A percentile compares a stretch with the other conserved stretches of the same genome.
These are phyloP conservation scores for Frankliniella intonsa DNA, from an alignment of 2,888 invertebrate genomes.

Conservation along the genomic window DNA sequence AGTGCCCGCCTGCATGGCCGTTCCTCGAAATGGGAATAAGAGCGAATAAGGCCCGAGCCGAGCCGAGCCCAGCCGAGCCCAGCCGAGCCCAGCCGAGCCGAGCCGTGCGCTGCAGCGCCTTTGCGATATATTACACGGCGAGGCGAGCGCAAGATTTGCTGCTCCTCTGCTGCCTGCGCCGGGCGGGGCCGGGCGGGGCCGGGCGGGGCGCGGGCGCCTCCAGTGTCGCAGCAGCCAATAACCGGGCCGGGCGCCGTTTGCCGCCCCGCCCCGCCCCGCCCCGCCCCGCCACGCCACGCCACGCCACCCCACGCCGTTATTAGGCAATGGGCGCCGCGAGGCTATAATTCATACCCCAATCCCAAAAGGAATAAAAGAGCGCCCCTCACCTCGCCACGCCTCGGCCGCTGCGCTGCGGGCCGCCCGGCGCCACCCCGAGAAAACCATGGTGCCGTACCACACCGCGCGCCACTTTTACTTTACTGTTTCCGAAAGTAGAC, in stretches of 20 bases:
- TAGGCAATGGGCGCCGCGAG: not conserved
- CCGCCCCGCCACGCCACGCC: not conserved
- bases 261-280: not conserved
- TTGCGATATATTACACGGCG: no score
- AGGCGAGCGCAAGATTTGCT: no score
- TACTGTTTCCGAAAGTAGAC: conserved; percentile 26
- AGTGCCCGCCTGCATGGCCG: not conserved
- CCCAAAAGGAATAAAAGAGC: not conserved
- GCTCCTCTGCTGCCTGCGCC: no score
- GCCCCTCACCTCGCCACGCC: not conserved
- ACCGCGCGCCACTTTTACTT: not conserved
- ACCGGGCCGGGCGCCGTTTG: not conserved
- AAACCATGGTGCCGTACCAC: not conserved
- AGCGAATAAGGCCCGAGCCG: no score
- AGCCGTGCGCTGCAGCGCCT: no score
- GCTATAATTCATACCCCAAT: not conserved
- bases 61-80: no score
- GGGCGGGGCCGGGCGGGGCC: no score
- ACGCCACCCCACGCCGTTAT: not conserved
- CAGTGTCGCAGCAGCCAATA: no score
- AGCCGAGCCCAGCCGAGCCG: no score
- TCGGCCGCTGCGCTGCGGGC: not conserved
- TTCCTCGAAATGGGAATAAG: not conserved
- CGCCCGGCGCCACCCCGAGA: not conserved
- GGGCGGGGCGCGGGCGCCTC: no score